Evolutionary conservation across 2,888 invertebrate species (phyloP).

Genomic region (Aphodius sticticus): DNA sequence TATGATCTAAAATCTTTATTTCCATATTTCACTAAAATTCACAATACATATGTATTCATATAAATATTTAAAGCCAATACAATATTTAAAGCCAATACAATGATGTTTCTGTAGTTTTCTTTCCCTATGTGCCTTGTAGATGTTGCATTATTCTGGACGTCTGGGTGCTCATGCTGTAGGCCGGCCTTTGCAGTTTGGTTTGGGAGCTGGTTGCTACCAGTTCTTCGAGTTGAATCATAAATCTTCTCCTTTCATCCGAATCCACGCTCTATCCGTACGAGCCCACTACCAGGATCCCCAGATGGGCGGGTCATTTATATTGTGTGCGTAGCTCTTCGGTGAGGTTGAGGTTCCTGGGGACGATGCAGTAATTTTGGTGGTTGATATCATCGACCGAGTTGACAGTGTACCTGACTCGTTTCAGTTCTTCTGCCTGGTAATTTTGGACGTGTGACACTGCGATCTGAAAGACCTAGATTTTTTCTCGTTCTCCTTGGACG

Average conservation of each 20-base stretch:
- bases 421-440: conserved; percentile 31
- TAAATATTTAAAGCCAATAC: not conserved
- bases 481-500: not conserved
- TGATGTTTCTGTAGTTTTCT: not conserved
- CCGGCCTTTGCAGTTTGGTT: conserved; percentile 9
- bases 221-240: not conserved
- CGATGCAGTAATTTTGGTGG: not conserved
- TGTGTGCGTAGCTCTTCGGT: not conserved
- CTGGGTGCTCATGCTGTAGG: conserved; percentile 18
- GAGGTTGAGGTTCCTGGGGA: too few relatives aligned
- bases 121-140: not conserved
- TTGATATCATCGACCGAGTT: conserved; percentile 9
- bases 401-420: conserved; percentile 15
- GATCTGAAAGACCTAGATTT: conserved; percentile 13
- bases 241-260: not conserved
- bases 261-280: conserved; percentile 9
- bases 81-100: too few relatives aligned
- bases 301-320: not conserved
- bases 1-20: not conserved
- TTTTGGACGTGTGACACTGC: conserved; percentile 36
- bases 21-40: not conserved
- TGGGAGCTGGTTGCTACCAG: not conserved
- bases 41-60: not conserved
- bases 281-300: not conserved
- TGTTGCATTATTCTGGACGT: not conserved